Evolutionary conservation across 2,888 invertebrate genomes (phyloP), one percentile per base, ranked within the genome.

Genomic region (Tachina fera): DNA sequence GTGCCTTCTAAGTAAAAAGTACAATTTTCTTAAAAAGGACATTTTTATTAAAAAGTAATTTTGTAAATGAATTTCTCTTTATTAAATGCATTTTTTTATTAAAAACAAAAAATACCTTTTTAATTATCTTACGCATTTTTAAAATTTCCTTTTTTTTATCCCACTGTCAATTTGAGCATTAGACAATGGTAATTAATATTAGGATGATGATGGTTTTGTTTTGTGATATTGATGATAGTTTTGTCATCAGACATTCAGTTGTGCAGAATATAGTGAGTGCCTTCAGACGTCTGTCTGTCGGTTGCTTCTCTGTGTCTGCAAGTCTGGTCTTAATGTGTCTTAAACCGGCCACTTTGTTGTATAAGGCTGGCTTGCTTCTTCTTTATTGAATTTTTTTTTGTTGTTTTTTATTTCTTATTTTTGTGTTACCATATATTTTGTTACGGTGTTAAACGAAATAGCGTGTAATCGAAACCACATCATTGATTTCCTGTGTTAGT

Each of bases 401-500:
- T 31, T 49, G 31, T 74, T 51, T 0, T 19, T 67, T 22, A 31
- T 31, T 31, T 31, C 31, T 31, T 31, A 31, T 49, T 41, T 9
- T n/a, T 39, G 10, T 60, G 43, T 41, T 51, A 8, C 43, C 49
- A 22, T 58, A 10, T 16, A n/a, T 47, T 74, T 61, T 78, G 71
- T 71, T 78, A 61, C 77, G 67, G 67, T 75, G 75, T 60, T 74
- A 84, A 88, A 90, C 77, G 83, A 78, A 81, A 83, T 78, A 60
- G 89, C 88, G 87, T 90, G 91, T 91, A 91, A 91, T 91, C 89
- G 91, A 91, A 90, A 91, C 91, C 91, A 89, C 83, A 83, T 80
- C 90, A 91, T 91, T 90, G 91, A 91, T 91, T 91, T 91, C 90
- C 91, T 90, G 89, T 88, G 88, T 90, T 89, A 88, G 89, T 89